Percentiles rank a stretch among this genome's conserved stretches.
phyloP scores from a whole-genome alignment of 2,888 invertebrate species.

The Trissoscelio sp. region DNA sequence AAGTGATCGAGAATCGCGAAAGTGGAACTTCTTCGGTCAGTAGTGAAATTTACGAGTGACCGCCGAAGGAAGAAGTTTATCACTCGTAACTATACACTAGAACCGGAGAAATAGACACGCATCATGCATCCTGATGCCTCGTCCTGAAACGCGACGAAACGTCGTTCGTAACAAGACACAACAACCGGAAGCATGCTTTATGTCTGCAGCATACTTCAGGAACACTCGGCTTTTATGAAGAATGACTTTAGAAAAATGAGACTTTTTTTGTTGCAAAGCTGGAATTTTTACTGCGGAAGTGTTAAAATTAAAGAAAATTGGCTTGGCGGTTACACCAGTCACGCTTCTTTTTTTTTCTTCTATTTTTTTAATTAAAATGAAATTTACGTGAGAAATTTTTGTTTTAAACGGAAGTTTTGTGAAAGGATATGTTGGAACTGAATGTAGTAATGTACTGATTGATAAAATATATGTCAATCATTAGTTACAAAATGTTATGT shows the following conservation, averaged over 20 bases:
- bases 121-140: slow-evolving; percentile 50
- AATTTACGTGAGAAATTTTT: slow-evolving; percentile 4
- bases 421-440: too few species aligned
- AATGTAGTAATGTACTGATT: too few species aligned
- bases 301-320: slow-evolving; percentile 31
- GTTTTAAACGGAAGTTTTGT: too few species aligned
- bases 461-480: slow-evolving; percentile 1
- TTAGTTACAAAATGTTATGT: slow-evolving; percentile 1
- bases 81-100: slow-evolving; percentile 62
- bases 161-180: slow-evolving; percentile 42
- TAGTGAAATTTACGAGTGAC: slow-evolving; percentile 66
- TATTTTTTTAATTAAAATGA: background rate
- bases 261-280: slow-evolving; percentile 15
- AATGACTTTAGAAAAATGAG: slow-evolving; percentile 25
- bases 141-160: slow-evolving; percentile 55
- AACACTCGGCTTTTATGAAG: slow-evolving; percentile 25
- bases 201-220: slow-evolving; percentile 29
- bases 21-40: slow-evolving; percentile 65
- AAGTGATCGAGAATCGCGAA: slow-evolving; percentile 67
- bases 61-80: slow-evolving; percentile 62
- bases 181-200: slow-evolving; percentile 53
- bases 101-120: slow-evolving; percentile 57
- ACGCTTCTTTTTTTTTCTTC: background rate
- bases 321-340: background rate
- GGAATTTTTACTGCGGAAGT: slow-evolving; percentile 22